Percentiles rank a stretch among this genome's conserved stretches.
Conservation (phyloP, 1,140 invertebrate species). For the Diabrotica undecimpunctata region DNA sequence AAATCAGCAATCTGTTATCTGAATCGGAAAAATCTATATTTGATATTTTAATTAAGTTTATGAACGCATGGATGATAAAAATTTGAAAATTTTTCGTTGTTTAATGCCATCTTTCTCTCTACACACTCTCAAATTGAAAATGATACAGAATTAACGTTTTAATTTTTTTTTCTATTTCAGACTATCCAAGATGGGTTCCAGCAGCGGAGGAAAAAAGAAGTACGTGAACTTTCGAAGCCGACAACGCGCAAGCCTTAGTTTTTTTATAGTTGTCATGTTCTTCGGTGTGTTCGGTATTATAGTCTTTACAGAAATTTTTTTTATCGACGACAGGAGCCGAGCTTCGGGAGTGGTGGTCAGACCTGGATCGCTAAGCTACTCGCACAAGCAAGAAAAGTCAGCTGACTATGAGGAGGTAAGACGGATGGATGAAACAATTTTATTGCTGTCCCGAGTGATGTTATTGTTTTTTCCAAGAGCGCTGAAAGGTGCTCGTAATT, state of each 20-base stretch:
- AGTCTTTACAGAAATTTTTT: constrained; percentile 75
- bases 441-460: too few species aligned
- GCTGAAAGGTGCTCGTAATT: too few species aligned
- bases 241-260: constrained; percentile 79
- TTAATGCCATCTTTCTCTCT: too few species aligned
- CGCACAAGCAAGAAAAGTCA: constrained; percentile 34
- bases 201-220: constrained; percentile 40
- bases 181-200: constrained; percentile 34
- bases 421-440: not conserved
- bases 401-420: constrained; percentile 42
- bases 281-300: constrained; percentile 84
- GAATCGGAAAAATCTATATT: too few species aligned
- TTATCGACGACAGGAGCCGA: constrained; percentile 62
- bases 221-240: constrained; percentile 51
- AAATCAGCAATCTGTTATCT: too few species aligned
- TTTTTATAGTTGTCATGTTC: constrained; percentile 84
- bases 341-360: constrained; percentile 49
- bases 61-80: too few species aligned
- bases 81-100: too few species aligned
- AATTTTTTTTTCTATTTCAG: constrained; percentile 25
- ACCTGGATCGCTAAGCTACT: constrained; percentile 46
- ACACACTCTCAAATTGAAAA: too few species aligned
- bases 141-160: too few species aligned
- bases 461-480: too few species aligned
- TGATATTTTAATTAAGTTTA: too few species aligned